Evolutionary conservation across 2,888 invertebrate species (phyloP).

Genomic region (Noctua pronuba): DNA sequence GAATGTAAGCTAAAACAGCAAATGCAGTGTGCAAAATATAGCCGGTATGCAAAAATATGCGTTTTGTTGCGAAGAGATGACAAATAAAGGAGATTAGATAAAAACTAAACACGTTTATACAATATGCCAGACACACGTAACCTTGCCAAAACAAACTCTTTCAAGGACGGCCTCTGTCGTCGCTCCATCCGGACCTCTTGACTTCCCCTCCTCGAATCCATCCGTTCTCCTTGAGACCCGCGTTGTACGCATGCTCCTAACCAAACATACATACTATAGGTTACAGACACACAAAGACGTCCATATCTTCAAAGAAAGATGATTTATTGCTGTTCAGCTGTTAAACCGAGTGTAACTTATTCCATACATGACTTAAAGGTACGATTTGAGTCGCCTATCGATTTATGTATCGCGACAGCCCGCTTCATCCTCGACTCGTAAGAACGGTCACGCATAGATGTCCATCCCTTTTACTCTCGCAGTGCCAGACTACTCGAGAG

Average conservation of each 20-base stretch:
- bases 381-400: constrained; percentile 69
- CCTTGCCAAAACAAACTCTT: constrained; percentile 78
- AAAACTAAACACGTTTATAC: constrained; percentile 7
- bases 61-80: background rate
- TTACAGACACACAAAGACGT: constrained; percentile 67
- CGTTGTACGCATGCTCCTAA: constrained; percentile 75
- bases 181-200: constrained; percentile 75
- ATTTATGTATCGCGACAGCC: constrained; percentile 71
- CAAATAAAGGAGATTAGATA: constrained; percentile 27
- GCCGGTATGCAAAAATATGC: background rate
- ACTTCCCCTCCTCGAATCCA: constrained; percentile 70
- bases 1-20: background rate
- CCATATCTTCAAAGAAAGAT: constrained; percentile 70
- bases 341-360: constrained; percentile 61
- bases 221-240: constrained; percentile 62
- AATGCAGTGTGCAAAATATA: background rate
- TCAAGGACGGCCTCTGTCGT: constrained; percentile 79
- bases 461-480: constrained; percentile 74
- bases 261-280: constrained; percentile 54
- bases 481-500: constrained; percentile 65
- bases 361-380: constrained; percentile 50
- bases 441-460: constrained; percentile 78
- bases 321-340: constrained; percentile 71
- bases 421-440: constrained; percentile 78
- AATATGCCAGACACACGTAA: constrained; percentile 68